These are phyloP conservation scores for Phrynocephalus forsythii DNA, from an alignment of 2,797 vertebrate species.

Conservation along the genomic window DNA sequence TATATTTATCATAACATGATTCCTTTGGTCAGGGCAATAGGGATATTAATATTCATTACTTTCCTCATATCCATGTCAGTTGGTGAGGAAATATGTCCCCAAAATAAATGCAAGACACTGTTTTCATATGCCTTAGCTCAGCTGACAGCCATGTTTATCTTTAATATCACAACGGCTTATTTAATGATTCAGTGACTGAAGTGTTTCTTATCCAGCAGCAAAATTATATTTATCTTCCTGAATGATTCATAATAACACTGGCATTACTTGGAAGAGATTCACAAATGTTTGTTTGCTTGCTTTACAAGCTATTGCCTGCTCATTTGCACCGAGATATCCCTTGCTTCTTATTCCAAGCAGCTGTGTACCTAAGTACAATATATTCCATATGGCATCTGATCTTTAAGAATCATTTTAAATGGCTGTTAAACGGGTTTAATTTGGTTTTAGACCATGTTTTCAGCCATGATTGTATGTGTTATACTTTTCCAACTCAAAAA, in stretches of 20 bases:
- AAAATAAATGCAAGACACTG: background rate
- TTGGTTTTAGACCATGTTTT: background rate
- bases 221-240: slow-evolving; percentile 77
- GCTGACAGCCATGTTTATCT: slow-evolving; percentile 81
- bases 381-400: too few species aligned
- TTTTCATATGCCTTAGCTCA: slow-evolving; percentile 40
- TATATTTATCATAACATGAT: slow-evolving; percentile 83
- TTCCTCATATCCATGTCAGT: slow-evolving; percentile 17
- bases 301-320: slow-evolving; percentile 22
- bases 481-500: background rate
- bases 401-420: too few species aligned
- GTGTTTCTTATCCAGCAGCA: slow-evolving; percentile 74
- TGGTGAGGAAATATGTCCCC: rapidly evolving
- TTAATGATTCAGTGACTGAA: slow-evolving; percentile 88
- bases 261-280: slow-evolving; percentile 41
- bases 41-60: slow-evolving; percentile 42
- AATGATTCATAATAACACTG: slow-evolving; percentile 66
- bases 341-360: rapidly evolving
- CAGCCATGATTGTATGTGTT: background rate
- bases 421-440: too few species aligned
- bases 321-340: slow-evolving; percentile 4
- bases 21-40: slow-evolving; percentile 57
- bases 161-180: slow-evolving; percentile 87
- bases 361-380: background rate
- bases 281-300: slow-evolving; percentile 18